Conservation (phyloP, 1,140 invertebrate genomes). For the Chionoecetes opilio region DNA sequence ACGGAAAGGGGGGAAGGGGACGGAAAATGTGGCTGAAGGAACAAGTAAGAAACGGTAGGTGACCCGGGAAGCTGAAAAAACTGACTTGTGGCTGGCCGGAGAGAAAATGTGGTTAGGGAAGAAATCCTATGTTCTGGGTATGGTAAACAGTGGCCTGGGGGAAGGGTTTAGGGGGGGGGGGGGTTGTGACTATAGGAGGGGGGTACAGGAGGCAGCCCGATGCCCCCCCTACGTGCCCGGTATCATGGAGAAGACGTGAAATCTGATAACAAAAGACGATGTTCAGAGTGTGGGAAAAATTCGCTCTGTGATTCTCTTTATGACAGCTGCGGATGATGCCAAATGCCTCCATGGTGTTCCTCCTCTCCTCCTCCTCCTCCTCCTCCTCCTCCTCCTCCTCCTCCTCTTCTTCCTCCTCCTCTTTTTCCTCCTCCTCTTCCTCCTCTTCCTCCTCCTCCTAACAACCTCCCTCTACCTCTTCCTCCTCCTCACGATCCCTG, state of each 20-base stretch:
- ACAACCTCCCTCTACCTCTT: not conserved
- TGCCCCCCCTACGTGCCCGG: conserved; percentile 56
- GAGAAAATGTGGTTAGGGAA: conserved; percentile 24
- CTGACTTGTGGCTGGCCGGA: conserved; percentile 23
- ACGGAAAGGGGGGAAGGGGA: not conserved
- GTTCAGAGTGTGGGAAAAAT: conserved; percentile 73
- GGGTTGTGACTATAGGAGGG: not conserved
- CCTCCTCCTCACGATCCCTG: not conserved
- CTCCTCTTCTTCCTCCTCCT: not conserved
- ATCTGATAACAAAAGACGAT: conserved; percentile 72
- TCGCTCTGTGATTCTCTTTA: conserved; percentile 61
- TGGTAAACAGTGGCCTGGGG: conserved; percentile 15
- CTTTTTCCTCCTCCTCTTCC: not conserved
- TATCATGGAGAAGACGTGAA: conserved; percentile 69
- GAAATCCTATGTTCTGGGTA: not conserved
- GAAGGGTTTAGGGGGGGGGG: not conserved
- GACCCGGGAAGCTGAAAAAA: not conserved
- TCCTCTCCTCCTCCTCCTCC: not conserved
- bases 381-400: not conserved
- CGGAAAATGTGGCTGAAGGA: no score
- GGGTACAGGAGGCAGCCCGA: not conserved
- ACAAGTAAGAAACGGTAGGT: conserved; percentile 15
- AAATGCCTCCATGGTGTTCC: conserved; percentile 30
- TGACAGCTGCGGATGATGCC: conserved; percentile 70
- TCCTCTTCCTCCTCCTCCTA: not conserved